Evolutionary conservation across 2,888 invertebrate species (phyloP).

Genomic region (Leptopterna dolabrata): DNA sequence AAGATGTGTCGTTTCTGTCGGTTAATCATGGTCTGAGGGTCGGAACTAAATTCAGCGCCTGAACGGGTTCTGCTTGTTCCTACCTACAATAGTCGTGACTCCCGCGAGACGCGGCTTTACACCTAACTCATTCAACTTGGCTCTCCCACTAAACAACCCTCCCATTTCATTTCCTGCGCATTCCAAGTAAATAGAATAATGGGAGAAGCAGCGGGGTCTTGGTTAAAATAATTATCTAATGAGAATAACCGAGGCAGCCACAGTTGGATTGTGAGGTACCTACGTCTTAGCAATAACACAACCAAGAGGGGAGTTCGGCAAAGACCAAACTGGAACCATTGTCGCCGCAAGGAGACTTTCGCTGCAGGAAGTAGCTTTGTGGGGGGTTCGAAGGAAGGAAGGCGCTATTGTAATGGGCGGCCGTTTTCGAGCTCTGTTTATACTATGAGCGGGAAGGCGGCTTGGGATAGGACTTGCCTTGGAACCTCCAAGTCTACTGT

Average conservation of each 20-base stretch:
- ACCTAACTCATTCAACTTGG: not conserved
- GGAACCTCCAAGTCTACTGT: conserved; percentile 3
- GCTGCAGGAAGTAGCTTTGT: not conserved
- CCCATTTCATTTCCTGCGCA: not conserved
- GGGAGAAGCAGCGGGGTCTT: not conserved
- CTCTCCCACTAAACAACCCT: not conserved
- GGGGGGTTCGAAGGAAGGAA: not conserved
- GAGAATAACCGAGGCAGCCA: not conserved
- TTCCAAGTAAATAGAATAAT: not conserved
- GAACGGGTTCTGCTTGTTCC: not conserved
- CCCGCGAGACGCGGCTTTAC: not conserved
- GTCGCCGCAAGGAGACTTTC: not conserved
- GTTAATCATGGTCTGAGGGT: not conserved
- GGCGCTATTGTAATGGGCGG: conserved; percentile 1
- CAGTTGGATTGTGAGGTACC: not conserved
- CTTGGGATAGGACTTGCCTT: not conserved
- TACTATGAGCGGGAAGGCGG: not conserved
- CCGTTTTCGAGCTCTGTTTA: conserved; percentile 3
- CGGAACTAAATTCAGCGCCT: not conserved
- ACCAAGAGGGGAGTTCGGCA: not conserved
- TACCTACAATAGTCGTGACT: conserved; percentile 1
- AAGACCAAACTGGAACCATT: conserved; percentile 6
- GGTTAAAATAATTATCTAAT: conserved; percentile 2
- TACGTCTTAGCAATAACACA: not conserved
- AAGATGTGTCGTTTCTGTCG: not conserved